Percentiles rank a stretch among this genome's conserved stretches.
These are phyloP conservation scores for Leptarthrus brevirostris DNA, from an alignment of 2,888 invertebrate genomes.

Conservation along the genomic window DNA sequence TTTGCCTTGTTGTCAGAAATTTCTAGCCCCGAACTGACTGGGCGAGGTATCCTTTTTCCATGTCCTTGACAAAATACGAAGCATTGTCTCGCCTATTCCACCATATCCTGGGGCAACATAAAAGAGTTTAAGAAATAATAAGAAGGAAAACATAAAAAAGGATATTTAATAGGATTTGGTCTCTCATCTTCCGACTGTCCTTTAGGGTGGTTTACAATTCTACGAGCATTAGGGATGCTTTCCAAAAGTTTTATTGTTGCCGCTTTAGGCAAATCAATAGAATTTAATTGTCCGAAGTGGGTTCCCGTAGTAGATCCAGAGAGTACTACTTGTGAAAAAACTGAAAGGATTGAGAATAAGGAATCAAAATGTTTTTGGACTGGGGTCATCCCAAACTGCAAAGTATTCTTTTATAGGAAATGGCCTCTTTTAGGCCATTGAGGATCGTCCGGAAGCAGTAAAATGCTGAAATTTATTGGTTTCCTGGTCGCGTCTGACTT, in stretches of 20 bases:
- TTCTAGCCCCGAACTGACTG: background rate
- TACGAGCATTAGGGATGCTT: background rate
- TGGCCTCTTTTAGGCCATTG: background rate
- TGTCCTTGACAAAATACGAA: constrained; percentile 14
- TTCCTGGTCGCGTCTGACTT: constrained; percentile 35
- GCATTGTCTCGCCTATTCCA: constrained; percentile 23
- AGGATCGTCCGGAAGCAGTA: constrained; percentile 25
- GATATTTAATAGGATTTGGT: constrained; percentile 34
- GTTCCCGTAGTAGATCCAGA: background rate
- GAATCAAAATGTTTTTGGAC: constrained; percentile 4
- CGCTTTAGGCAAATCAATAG: constrained; percentile 44
- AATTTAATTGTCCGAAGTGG: constrained; percentile 43
- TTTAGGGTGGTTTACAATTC: constrained; percentile 18
- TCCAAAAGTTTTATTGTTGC: constrained; percentile 25
- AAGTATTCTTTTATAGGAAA: background rate
- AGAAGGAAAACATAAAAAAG: constrained; percentile 23
- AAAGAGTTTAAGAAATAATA: constrained; percentile 41
- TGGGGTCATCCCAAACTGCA: background rate
- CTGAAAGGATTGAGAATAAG: background rate
- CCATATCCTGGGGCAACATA: constrained; percentile 21
- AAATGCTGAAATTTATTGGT: constrained; percentile 41
- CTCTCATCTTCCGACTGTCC: constrained; percentile 5
- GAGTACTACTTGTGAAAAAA: background rate
- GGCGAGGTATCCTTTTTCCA: background rate
- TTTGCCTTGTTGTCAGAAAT: constrained; percentile 36